Evolutionary conservation across 2,113 vertebrate genomes (phyloP), one percentile per base, ranked within the genome.

Genomic region (Corythornis cristatus): DNA sequence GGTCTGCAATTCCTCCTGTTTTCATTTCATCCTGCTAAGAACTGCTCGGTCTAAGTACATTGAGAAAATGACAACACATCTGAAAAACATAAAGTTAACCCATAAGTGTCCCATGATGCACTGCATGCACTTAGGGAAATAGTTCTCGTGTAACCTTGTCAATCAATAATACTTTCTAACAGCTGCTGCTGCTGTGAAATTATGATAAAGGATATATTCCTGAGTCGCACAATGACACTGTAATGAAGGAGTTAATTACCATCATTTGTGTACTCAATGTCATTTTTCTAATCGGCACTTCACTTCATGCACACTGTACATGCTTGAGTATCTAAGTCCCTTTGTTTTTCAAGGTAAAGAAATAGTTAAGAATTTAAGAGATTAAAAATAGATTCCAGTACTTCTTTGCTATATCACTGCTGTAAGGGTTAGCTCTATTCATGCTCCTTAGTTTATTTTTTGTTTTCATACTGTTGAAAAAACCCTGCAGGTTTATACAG

Each of bases 21-120:
- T 96, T 94, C 89, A 65, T 92, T 96, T 88, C 93, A 95, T 72
- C 85, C 91, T 96, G 94, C 91, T 95, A 73, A 94, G 93, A 94
- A 90, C 48, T 86, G 37, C 86, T 96, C 93, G 84, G 90, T 58
- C 68, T 17, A 78, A 94, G 94, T 96, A 92, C 89, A 86, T 64
- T 74, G 91, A 94, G 96, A 97, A 96, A 95, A 89, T 70, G 93
- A 37, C 8, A 2, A 86, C 91, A 96, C 11, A 22, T 96, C 93
- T 73, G 68, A 51, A 94, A 84, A 90, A 70, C 74, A 35, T 15
- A 26, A 89, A 61, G 48, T 97, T 97, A 98, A 98, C 97, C 93
- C 92, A 0, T 95, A 73, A 17, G 15, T 62, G 31, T 86, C 66
- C 50, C 0, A 3, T 9, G 20, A 66, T 25, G 21, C 4, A 5